Conservation (phyloP, 2,113 vertebrate genomes). For the Maccullochella peelii region DNA sequence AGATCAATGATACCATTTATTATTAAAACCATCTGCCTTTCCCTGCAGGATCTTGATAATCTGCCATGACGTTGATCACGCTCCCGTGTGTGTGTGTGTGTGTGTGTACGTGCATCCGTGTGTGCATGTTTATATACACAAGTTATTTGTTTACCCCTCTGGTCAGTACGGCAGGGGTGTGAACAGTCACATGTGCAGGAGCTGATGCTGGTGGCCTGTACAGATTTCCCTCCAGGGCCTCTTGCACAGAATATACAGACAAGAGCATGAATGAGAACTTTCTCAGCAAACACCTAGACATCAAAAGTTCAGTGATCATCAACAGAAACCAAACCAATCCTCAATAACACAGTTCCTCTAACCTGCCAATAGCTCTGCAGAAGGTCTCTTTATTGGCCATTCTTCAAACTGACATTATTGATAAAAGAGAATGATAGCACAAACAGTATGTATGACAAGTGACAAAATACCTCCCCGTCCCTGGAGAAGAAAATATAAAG, state of each 20-base stretch:
- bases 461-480: neutral
- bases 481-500: neutral
- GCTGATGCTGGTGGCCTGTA: constrained; percentile 44
- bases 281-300: neutral
- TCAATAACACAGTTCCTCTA: neutral
- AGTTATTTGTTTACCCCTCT: constrained; percentile 78
- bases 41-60: constrained; percentile 65
- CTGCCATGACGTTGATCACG: constrained; percentile 43
- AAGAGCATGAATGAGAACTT: neutral
- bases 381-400: neutral
- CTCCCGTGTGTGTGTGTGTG: constrained; percentile 13
- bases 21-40: constrained; percentile 60
- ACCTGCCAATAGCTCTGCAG: neutral
- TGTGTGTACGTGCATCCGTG: constrained; percentile 3
- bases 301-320: constrained; percentile 17
- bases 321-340: neutral
- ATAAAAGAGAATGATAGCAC: neutral
- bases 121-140: constrained; percentile 37
- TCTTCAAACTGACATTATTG: neutral
- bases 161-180: constrained; percentile 65
- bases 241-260: constrained; percentile 13
- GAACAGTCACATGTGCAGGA: constrained; percentile 73
- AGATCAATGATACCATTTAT: constrained; percentile 76
- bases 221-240: constrained; percentile 23
- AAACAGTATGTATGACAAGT: neutral